A percentile compares a stretch with the other conserved stretches of the same genome.
Evolutionary conservation across 2,888 invertebrate species (phyloP).

Genomic region (Tupiocoris notatus): DNA sequence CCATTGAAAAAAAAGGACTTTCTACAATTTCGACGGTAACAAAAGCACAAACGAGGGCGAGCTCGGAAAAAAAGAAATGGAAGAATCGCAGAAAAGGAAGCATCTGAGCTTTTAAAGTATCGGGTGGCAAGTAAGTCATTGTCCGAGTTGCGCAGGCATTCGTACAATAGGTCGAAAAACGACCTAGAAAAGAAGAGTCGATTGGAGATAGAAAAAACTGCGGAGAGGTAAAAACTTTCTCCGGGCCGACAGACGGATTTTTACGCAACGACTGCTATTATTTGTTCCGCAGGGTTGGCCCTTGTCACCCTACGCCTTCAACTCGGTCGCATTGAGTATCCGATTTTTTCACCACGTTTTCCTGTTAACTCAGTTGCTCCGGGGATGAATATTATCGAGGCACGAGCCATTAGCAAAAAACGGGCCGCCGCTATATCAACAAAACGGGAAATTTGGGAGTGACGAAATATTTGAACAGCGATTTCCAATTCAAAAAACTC

Average conservation of each 20-base stretch:
- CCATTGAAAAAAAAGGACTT: neutral
- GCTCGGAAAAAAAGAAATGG: neutral
- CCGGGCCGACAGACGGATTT: conserved; percentile 11
- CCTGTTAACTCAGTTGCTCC: neutral
- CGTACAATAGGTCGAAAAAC: neutral
- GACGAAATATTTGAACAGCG: neutral
- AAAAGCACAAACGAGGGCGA: neutral
- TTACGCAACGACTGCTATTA: conserved; percentile 23
- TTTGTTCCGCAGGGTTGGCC: neutral
- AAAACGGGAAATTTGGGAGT: neutral
- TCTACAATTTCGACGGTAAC: neutral
- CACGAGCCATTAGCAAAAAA: neutral
- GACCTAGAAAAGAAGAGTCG: conserved; percentile 8
- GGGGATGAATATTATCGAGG: neutral
- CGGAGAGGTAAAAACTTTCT: conserved; percentile 39
- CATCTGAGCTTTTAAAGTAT: conserved; percentile 37
- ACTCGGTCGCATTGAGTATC: neutral
- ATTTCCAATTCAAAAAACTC: neutral
- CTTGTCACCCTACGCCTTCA: neutral
- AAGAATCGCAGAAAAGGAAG: conserved; percentile 10
- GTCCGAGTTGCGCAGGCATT: neutral
- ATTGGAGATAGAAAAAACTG: conserved; percentile 15
- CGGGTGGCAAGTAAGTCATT: conserved; percentile 10
- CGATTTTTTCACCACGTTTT: neutral
- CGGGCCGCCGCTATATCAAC: neutral